Conservation (phyloP, 1,140 invertebrate genomes). For the silkworm (Bombyx mori) region DNA sequence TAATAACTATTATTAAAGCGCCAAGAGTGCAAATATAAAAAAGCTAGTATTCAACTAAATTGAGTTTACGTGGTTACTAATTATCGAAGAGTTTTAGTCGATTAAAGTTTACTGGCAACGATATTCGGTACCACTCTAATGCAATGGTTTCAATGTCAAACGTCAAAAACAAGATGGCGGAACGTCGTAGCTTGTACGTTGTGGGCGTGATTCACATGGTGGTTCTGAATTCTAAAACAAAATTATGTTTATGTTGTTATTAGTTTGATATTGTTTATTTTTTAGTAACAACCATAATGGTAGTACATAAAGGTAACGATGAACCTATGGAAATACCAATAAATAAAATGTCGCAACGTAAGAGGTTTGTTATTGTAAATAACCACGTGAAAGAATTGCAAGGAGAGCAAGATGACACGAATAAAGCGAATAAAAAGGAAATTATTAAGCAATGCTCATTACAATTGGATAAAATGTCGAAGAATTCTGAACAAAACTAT, state of each 20-base stretch:
- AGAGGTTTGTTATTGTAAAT: constrained; percentile 38
- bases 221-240: too few relatives aligned
- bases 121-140: too few relatives aligned
- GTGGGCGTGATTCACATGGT: too few relatives aligned
- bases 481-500: neutral
- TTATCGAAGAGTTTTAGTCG: neutral
- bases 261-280: too few relatives aligned
- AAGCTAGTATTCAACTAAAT: neutral
- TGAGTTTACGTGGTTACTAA: neutral
- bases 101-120: too few relatives aligned
- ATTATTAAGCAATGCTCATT: too few relatives aligned
- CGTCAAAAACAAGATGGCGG: too few relatives aligned
- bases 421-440: too few relatives aligned
- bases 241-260: too few relatives aligned
- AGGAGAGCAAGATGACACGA: too few relatives aligned
- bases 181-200: too few relatives aligned
- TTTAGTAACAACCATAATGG: constrained; percentile 17
- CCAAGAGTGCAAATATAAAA: neutral
- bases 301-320: constrained; percentile 25
- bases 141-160: too few relatives aligned
- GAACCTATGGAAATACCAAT: constrained; percentile 15
- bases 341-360: constrained; percentile 15
- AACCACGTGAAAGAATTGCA: constrained; percentile 33
- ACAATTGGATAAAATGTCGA: neutral
- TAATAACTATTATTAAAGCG: neutral